These are phyloP conservation scores for Philopotamus ludificatus DNA, from an alignment of 1,140 invertebrate genomes.

Conservation along the genomic window DNA sequence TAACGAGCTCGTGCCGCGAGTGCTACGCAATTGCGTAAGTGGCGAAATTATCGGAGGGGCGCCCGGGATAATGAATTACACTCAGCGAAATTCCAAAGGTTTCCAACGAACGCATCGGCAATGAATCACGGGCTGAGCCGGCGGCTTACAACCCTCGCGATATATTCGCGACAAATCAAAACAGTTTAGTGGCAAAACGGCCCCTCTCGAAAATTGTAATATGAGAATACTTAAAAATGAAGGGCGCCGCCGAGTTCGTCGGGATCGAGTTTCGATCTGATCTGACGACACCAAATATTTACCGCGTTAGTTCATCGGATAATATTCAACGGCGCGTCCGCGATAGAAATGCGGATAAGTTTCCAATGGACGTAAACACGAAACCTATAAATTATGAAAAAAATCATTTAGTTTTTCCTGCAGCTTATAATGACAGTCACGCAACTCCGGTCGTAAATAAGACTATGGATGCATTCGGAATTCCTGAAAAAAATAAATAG, in stretches of 20 bases:
- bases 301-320: too few relatives aligned
- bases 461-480: neutral
- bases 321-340: too few relatives aligned
- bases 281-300: too few relatives aligned
- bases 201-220: too few relatives aligned
- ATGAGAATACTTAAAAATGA: neutral
- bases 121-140: neutral
- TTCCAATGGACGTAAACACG: constrained; percentile 15
- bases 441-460: constrained; percentile 2
- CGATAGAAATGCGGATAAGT: constrained; percentile 3
- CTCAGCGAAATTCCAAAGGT: too few relatives aligned
- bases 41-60: too few relatives aligned
- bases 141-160: too few relatives aligned
- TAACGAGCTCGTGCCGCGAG: neutral
- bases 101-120: too few relatives aligned
- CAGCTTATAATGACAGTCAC: constrained; percentile 23
- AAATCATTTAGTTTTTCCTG: constrained; percentile 16
- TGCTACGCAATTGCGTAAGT: neutral
- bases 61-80: too few relatives aligned
- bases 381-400: constrained; percentile 22
- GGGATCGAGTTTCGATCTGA: neutral
- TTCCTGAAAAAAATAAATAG: too few relatives aligned
- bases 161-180: too few relatives aligned
- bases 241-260: neutral
- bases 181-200: too few relatives aligned